Evolutionary conservation across 2,113 vertebrate species (phyloP), one percentile per base, ranked within the genome.

Genomic region (Phyllostomus hastatus): DNA sequence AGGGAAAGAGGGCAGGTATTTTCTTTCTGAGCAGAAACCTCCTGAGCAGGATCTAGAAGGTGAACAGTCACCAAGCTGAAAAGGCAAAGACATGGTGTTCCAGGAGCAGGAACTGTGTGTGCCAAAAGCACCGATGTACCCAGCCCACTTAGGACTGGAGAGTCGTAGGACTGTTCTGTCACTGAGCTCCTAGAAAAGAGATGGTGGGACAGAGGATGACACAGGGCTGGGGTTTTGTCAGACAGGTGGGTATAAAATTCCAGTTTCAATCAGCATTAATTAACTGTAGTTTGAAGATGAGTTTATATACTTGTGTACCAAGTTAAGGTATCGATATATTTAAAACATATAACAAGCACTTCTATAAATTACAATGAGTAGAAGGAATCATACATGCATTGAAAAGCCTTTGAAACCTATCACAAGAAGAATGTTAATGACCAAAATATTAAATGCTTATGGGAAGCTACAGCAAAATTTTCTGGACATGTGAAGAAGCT

Each of bases 361-460:
- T 84, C 28, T 72, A 20, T 52, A 22, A 84, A 76, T 54, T 33
- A 93, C 52, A 75, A 66, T 73, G 92, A 89, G 26, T 43, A 82
- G 67, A 82, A 82, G 31, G 59, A 22, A 14, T 79, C 70, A 78
- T 26, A 15, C 14, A 79, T 1, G 3, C 69, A 83, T 54, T 84
- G 61, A 84, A 76, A 59, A 95, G 26, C 8, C 48, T 75, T 57
- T 72, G 14, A 89, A 64, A 64, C 17, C 79, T 64, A 46, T 59
- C 78, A 84, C 59, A 78, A 88, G 43, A 64, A 87, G 67, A 82
- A 83, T n/a, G 20, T 31, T 78, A 78, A 92, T 76, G 26, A n/a
- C 59, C 48, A 31, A 91, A 87, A 46, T 54, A 31, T 72, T 46
- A 81, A 94, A 61, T 82, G 61, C 19, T 31, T 72, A 67, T 16